phyloP scores from a whole-genome alignment of 2,113 vertebrate species.

The Oostethus manadensis region DNA sequence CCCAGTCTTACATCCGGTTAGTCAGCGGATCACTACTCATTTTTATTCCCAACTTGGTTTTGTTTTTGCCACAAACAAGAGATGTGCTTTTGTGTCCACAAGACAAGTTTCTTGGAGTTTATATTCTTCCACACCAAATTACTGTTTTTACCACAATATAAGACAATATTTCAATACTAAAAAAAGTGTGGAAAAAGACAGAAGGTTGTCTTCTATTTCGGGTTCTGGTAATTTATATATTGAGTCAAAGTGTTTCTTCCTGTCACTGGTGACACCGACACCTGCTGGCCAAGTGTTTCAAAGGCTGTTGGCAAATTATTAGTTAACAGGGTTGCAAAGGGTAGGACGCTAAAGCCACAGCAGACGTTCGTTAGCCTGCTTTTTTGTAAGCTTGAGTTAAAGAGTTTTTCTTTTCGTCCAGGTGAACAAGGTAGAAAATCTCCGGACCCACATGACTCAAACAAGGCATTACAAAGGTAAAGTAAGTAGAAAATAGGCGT shows the following conservation, averaged over 20 bases:
- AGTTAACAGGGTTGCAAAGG: too few species aligned
- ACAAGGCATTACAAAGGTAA: constrained; percentile 64
- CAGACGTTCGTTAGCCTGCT: constrained; percentile 32
- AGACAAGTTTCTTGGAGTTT: too few species aligned
- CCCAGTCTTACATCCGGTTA: constrained; percentile 32
- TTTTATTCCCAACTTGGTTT: constrained; percentile 17
- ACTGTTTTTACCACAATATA: too few species aligned
- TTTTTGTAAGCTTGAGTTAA: constrained; percentile 3
- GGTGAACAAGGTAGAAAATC: constrained; percentile 52
- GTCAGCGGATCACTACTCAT: constrained; percentile 57
- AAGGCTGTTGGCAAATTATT: too few species aligned
- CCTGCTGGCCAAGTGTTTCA: too few species aligned
- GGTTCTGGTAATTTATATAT: too few species aligned
- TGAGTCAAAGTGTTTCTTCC: too few species aligned
- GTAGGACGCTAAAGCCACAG: constrained; percentile 14
- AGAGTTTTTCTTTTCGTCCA: constrained; percentile 23
- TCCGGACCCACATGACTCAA: constrained; percentile 64
- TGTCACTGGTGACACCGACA: too few species aligned
- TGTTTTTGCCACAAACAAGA: not conserved
- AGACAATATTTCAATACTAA: too few species aligned
- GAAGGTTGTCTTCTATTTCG: too few species aligned
- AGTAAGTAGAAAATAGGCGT: not conserved
- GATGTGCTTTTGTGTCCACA: constrained; percentile 9
- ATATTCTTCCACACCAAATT: not conserved
- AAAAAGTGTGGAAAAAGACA: too few species aligned